Conservation (phyloP, 2,888 invertebrate species). For the Hypena proboscidalis region DNA sequence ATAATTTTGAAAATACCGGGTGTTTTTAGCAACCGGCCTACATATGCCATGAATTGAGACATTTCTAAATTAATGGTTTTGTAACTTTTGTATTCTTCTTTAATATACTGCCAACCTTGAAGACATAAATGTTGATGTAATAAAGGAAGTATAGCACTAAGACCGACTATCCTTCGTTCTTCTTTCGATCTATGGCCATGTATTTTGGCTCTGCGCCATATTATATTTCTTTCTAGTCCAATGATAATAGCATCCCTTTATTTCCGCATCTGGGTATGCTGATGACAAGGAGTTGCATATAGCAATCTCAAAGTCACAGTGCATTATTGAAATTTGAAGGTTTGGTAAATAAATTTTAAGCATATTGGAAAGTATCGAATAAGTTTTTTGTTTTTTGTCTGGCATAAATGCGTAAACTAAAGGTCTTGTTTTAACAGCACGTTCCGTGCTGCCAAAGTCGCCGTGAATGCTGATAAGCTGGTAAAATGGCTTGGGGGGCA, state of each 20-base stretch:
- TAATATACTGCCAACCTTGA: no score
- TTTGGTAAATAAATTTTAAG: background rate
- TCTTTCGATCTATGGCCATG: slow-evolving; percentile 1
- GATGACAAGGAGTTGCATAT: slow-evolving; percentile 1
- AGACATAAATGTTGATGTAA: no score
- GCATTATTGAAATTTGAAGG: slow-evolving; percentile 6
- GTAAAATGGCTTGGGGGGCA: slow-evolving; percentile 11
- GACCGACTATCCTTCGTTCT: slow-evolving; percentile 1
- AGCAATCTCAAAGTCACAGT: slow-evolving; percentile 6
- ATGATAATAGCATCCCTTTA: slow-evolving; percentile 3
- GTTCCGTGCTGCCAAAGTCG: slow-evolving; percentile 12
- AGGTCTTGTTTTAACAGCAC: slow-evolving; percentile 9
- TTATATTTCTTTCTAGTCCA: slow-evolving; percentile 3
- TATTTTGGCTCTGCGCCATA: slow-evolving; percentile 1
- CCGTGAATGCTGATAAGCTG: slow-evolving; percentile 11
- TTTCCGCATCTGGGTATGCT: background rate
- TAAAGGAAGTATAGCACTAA: slow-evolving; percentile 1
- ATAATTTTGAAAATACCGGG: no score
- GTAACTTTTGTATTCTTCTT: no score
- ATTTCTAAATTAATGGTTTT: no score
- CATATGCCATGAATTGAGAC: no score
- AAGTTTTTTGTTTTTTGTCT: slow-evolving; percentile 15
- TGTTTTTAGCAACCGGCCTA: no score
- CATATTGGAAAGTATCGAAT: slow-evolving; percentile 2
- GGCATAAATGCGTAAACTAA: slow-evolving; percentile 12